These are phyloP conservation scores for Ataeniobius toweri DNA, from an alignment of 2,797 vertebrate genomes.

Conservation along the genomic window DNA sequence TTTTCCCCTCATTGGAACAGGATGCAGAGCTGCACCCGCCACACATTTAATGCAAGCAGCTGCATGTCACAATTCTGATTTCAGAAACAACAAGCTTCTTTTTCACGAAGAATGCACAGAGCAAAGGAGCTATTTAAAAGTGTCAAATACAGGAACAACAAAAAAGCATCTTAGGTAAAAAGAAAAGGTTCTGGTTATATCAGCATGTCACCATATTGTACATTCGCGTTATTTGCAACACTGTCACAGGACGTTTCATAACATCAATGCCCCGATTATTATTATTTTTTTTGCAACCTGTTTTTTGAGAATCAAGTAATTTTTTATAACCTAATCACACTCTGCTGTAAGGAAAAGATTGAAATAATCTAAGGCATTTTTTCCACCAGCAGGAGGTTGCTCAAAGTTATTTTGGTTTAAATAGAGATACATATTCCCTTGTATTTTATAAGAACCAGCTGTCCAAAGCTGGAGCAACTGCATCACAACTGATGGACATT, in stretches of 20 bases:
- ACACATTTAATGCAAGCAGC: slow-evolving; percentile 19
- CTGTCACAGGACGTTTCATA: not conserved
- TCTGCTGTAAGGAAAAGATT: not conserved
- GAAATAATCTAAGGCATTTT: not conserved
- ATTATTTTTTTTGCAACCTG: too few relatives aligned
- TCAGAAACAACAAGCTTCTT: not conserved
- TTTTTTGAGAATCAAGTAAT: too few relatives aligned
- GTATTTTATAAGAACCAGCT: too few relatives aligned
- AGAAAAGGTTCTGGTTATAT: too few relatives aligned
- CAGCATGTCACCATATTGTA: not conserved
- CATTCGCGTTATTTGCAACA: not conserved
- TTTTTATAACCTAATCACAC: too few relatives aligned
- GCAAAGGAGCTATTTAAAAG: not conserved
- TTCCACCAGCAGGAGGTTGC: not conserved
- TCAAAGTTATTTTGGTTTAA: not conserved
- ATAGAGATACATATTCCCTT: too few relatives aligned
- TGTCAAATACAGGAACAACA: not conserved
- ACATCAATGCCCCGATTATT: not conserved
- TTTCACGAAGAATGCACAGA: not conserved
- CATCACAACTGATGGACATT: not conserved
- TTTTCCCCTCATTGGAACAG: not conserved
- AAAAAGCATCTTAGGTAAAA: not conserved
- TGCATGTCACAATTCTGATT: slow-evolving; percentile 21
- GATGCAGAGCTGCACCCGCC: not conserved
- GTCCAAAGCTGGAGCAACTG: not conserved